Conservation (phyloP, 1,140 invertebrate species). For the Gryon sp. region DNA sequence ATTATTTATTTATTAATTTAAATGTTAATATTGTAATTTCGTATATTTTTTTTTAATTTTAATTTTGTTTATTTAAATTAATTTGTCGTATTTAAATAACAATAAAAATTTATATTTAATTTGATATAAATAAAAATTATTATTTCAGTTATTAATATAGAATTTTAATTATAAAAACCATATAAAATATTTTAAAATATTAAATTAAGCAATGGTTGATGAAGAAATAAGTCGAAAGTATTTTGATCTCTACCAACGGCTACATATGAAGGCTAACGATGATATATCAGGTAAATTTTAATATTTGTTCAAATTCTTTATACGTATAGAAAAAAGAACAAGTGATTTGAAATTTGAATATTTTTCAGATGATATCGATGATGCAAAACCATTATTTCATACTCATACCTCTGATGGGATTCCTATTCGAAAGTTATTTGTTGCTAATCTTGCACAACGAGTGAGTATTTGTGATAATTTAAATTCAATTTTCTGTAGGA, state of each 20-base stretch:
- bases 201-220: constrained; percentile 11
- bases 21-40: too few species aligned
- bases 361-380: constrained; percentile 18
- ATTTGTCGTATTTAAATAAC: too few species aligned
- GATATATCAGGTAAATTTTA: constrained; percentile 23
- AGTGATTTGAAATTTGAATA: background rate
- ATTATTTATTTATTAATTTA: too few species aligned
- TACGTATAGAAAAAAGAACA: background rate
- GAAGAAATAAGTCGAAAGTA: constrained; percentile 39
- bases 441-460: constrained; percentile 74
- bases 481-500: background rate
- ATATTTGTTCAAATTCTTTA: background rate
- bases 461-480: constrained; percentile 61
- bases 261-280: constrained; percentile 15
- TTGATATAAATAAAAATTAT: too few species aligned
- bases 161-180: background rate
- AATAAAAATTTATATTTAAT: too few species aligned
- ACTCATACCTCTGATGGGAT: constrained; percentile 65
- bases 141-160: background rate
- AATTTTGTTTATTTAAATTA: too few species aligned
- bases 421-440: constrained; percentile 75
- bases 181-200: background rate
- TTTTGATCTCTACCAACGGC: constrained; percentile 31
- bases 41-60: too few species aligned
- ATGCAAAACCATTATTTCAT: constrained; percentile 7